These are phyloP conservation scores for Drosophila sordidapex DNA, from an alignment of 2,888 invertebrate species.

Conservation along the genomic window DNA sequence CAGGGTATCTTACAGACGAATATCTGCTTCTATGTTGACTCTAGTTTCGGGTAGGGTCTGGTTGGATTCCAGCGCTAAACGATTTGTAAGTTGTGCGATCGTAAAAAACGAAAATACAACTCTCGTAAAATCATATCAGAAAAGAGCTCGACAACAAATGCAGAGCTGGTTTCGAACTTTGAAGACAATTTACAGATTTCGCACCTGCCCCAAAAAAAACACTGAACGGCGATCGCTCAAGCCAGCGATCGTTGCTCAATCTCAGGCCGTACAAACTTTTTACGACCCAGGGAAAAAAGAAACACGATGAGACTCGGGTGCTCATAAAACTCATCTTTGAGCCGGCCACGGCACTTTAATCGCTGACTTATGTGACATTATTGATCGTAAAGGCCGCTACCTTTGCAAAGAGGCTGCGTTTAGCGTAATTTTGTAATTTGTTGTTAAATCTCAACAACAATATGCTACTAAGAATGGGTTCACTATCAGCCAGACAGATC, in stretches of 20 bases:
- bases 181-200: constrained; percentile 48
- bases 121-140: constrained; percentile 71
- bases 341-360: constrained; percentile 65
- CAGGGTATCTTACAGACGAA: constrained; percentile 28
- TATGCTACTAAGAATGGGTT: constrained; percentile 71
- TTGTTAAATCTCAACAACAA: constrained; percentile 50
- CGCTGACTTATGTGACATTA: constrained; percentile 79
- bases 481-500: constrained; percentile 30
- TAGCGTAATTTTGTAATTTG: constrained; percentile 78
- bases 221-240: constrained; percentile 39
- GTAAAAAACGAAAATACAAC: constrained; percentile 63
- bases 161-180: constrained; percentile 50
- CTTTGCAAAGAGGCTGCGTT: constrained; percentile 56
- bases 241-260: constrained; percentile 26
- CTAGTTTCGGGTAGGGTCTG: constrained; percentile 24
- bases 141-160: constrained; percentile 43
- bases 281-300: constrained; percentile 34
- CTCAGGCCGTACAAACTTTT: constrained; percentile 45
- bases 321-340: constrained; percentile 56
- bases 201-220: constrained; percentile 57
- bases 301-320: constrained; percentile 16
- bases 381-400: constrained; percentile 73
- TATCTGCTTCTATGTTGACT: neutral
- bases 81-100: constrained; percentile 73
- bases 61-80: constrained; percentile 59